A percentile compares a stretch with the other conserved stretches of the same genome.
phyloP scores from a whole-genome alignment of 2,888 invertebrate genomes.

The Microplitis manilae region DNA sequence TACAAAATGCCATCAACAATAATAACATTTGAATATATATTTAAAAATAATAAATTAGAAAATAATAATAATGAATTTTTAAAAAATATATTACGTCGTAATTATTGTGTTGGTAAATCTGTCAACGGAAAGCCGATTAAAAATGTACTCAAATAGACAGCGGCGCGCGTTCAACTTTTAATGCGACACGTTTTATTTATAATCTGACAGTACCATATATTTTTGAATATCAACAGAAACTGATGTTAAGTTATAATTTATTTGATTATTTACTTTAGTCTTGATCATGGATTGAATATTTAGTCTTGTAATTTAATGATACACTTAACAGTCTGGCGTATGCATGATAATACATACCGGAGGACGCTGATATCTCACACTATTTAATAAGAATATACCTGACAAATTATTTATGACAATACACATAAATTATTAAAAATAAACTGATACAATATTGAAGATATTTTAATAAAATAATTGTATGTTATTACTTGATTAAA shows the following conservation, averaged over 20 bases:
- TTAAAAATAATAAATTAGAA: background rate
- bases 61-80: background rate
- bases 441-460: background rate
- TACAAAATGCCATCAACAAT: slow-evolving; percentile 53
- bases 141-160: slow-evolving; percentile 24
- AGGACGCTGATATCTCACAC: slow-evolving; percentile 42
- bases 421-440: slow-evolving; percentile 21
- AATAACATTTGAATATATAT: background rate
- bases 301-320: slow-evolving; percentile 9
- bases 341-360: slow-evolving; percentile 36
- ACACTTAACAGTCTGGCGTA: slow-evolving; percentile 38
- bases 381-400: slow-evolving; percentile 30
- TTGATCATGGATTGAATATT: background rate
- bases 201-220: background rate
- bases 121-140: slow-evolving; percentile 26
- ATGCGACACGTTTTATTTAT: slow-evolving; percentile 13
- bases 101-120: slow-evolving; percentile 6
- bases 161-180: slow-evolving; percentile 27
- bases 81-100: background rate
- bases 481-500: slow-evolving; percentile 51
- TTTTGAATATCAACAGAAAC: background rate
- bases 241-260: background rate
- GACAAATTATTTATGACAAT: slow-evolving; percentile 57
- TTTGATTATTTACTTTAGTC: background rate
- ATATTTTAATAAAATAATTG: slow-evolving; percentile 26